Base-by-base conservation (phyloP, 2,113 vertebrate genomes). In the Cyphomyrus plagiostoma region DNA sequence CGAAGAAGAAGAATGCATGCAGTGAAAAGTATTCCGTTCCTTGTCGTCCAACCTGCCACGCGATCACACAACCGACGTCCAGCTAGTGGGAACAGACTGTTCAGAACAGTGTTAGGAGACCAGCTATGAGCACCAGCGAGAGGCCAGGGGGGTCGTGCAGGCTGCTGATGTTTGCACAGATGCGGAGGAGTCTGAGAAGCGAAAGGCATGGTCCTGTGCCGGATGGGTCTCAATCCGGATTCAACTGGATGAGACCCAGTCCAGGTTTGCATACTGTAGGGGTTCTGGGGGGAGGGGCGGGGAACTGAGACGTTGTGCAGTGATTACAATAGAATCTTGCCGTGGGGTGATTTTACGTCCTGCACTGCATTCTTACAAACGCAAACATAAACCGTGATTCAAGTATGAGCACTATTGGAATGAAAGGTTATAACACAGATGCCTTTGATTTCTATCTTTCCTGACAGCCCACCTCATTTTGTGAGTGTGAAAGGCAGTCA, bases 111-210 rank as follows among this genome's bases (percentile, higher is more conserved):
- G 26, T 46, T 70, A 19, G 53, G 56, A 56, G 35, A 4, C 50
- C 80, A 62, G 42, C 35, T 86, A 70, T 70, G 26, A 86, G 3
- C 19, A 85, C 48, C 46, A 9, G 9, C 8, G 15, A 85, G 48
- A 85, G 45, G n/a, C 45, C 45, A 1, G 83, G 46, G 46, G 48
- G 23, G 48, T 48, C 45, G 9, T 45, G 45, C 13, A 19, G 30
- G 30, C 48, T 58, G 89, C 26, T 15, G 35, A 39, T 87, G 86
- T 90, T 88, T 77, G 66, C 46, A 87, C 85, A 90, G 89, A 82
- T 88, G 86, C 30, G 19, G 50, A 17, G 85, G 4, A 42, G 84
- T 45, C 45, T 35, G 89, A 23, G 45, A 86, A 19, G 30, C n/a
- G 74, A 45, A 56, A 39, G 66, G 49, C 48, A 82, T 30, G 26